Conservation (phyloP, 2,888 invertebrate genomes). For the Hydroisotoma schaefferi region DNA sequence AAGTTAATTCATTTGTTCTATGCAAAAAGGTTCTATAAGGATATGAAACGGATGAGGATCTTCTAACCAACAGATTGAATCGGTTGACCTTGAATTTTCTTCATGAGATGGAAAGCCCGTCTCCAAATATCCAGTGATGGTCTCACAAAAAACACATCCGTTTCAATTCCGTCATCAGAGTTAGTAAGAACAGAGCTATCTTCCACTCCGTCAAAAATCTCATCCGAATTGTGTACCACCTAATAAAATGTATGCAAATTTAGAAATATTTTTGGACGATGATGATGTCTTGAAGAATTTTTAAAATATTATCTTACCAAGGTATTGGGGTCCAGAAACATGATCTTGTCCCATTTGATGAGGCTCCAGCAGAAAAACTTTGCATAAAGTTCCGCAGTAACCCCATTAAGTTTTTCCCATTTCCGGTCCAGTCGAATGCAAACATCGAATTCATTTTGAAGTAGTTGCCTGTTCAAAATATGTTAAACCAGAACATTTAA, state of each 20-base stretch:
- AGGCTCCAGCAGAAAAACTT: slow-evolving; percentile 5
- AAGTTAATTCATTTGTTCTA: background rate
- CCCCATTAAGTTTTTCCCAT: slow-evolving; percentile 1
- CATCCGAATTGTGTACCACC: slow-evolving; percentile 5
- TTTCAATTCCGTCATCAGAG: background rate
- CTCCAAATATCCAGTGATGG: slow-evolving; percentile 6
- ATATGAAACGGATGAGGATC: background rate
- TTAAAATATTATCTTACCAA: too few species aligned
- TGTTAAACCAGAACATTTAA: too few species aligned
- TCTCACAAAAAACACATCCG: slow-evolving; percentile 1
- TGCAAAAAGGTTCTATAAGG: background rate
- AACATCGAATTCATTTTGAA: slow-evolving; percentile 8
- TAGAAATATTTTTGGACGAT: too few species aligned
- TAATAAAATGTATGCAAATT: background rate
- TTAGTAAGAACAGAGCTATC: background rate
- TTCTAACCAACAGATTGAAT: background rate
- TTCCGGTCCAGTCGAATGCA: slow-evolving; percentile 8
- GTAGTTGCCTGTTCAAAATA: slow-evolving; percentile 1
- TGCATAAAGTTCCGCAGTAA: background rate
- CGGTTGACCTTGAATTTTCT: background rate
- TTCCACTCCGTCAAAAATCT: background rate
- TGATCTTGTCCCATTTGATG: background rate
- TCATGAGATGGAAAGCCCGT: too few species aligned
- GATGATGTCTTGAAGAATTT: too few species aligned
- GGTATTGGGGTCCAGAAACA: background rate